These are phyloP conservation scores for Neosilurus hyrtlii DNA, from an alignment of 2,797 vertebrate genomes.

Conservation along the genomic window DNA sequence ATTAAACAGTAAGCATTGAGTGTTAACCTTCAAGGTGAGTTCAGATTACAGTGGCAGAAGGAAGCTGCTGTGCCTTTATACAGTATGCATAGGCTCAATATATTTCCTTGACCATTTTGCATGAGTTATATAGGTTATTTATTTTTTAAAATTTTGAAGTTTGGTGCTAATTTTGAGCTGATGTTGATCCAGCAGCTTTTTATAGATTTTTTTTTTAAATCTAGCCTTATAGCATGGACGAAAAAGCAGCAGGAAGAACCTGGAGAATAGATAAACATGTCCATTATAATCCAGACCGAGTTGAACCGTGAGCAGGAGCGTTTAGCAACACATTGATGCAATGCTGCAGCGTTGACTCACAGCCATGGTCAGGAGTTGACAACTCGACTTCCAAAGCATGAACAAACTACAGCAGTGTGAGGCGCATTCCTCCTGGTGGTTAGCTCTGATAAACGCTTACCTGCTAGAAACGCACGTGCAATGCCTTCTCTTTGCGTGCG, in stretches of 20 bases:
- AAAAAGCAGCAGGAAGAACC: background rate
- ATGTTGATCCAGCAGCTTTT: background rate
- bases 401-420: slow-evolving; percentile 21
- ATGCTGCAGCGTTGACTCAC: slow-evolving; percentile 44
- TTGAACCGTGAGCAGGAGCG: background rate
- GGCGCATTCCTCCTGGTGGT: background rate
- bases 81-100: no score
- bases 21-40: background rate
- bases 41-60: background rate
- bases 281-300: background rate
- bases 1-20: background rate
- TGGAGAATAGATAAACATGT: background rate
- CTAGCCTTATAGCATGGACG: background rate
- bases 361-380: slow-evolving; percentile 8
- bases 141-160: background rate
- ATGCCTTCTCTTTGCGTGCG: background rate
- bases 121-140: background rate
- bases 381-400: slow-evolving; percentile 6
- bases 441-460: slow-evolving; percentile 14
- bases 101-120: background rate
- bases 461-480: background rate
- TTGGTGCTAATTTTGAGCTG: background rate
- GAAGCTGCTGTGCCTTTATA: background rate
- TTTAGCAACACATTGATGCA: background rate
- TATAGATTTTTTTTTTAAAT: background rate